Evolutionary conservation across 2,113 vertebrate species (phyloP).

Genomic region (Pardalotus punctatus): DNA sequence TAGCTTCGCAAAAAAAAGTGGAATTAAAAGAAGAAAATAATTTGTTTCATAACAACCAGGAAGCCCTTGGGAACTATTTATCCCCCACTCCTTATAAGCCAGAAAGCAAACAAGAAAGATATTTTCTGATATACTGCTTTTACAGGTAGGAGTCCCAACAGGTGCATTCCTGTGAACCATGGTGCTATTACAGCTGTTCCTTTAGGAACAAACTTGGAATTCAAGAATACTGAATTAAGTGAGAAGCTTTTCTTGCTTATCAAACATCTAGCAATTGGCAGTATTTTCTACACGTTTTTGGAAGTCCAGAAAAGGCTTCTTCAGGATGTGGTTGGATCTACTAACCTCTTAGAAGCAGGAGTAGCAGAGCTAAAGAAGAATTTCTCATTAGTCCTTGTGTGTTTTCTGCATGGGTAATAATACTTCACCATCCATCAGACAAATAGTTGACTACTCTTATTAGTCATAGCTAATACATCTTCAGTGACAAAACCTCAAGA

Average conservation of each 20-base stretch:
- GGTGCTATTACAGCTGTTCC: not conserved
- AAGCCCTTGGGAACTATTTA: not conserved
- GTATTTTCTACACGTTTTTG: not conserved
- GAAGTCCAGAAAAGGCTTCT: not conserved
- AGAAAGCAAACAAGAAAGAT: not conserved
- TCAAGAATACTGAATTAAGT: not conserved
- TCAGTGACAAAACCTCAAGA: not conserved
- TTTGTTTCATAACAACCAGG: not conserved
- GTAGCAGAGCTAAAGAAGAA: not conserved
- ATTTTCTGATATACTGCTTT: not conserved
- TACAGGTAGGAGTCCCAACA: not conserved
- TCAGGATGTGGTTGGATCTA: not conserved
- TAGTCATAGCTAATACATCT: not conserved
- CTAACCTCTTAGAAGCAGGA: not conserved
- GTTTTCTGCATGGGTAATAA: not conserved
- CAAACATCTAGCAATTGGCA: not conserved
- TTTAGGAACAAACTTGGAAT: not conserved
- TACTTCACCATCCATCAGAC: not conserved
- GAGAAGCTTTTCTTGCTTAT: not conserved
- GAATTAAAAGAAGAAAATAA: not conserved
- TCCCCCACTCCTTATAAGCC: not conserved
- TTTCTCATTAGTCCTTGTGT: not conserved
- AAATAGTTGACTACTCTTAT: not conserved
- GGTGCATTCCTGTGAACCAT: not conserved
- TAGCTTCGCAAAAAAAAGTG: not conserved